A percentile compares a stretch with the other conserved stretches of the same genome.
Evolutionary conservation across 1,140 invertebrate genomes (phyloP).

Genomic region (Arion vulgaris): DNA sequence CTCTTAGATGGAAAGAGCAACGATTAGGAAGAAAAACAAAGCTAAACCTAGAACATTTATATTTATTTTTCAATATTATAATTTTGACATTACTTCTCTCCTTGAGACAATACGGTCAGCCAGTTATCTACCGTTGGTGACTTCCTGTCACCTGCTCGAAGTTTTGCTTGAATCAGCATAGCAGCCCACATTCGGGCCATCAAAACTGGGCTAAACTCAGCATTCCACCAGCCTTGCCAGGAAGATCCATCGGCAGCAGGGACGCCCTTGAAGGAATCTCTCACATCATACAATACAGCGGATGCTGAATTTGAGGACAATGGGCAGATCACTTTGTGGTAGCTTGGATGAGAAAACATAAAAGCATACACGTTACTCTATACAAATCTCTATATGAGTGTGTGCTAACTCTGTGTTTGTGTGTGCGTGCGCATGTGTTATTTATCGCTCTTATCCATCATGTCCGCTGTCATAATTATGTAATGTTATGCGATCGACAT

Average conservation of each 20-base stretch:
- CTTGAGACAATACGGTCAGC: conserved; percentile 50
- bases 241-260: conserved; percentile 18
- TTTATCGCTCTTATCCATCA: too few relatives aligned
- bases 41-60: too few relatives aligned
- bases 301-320: conserved; percentile 37
- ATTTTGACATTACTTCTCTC: conserved; percentile 45
- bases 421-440: too few relatives aligned
- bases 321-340: conserved; percentile 56
- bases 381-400: too few relatives aligned
- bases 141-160: conserved; percentile 42
- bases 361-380: not conserved
- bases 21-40: too few relatives aligned
- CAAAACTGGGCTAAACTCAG: conserved; percentile 56
- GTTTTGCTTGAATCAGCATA: conserved; percentile 50
- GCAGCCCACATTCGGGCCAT: conserved; percentile 57
- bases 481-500: too few relatives aligned
- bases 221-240: conserved; percentile 56
- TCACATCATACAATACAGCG: conserved; percentile 51
- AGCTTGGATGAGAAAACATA: not conserved
- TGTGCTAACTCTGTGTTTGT: too few relatives aligned
- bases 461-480: too few relatives aligned
- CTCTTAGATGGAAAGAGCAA: too few relatives aligned
- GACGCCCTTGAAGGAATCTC: conserved; percentile 43
- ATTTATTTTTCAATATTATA: too few relatives aligned
- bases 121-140: conserved; percentile 40